These are phyloP conservation scores for Drosophila pseudotakahashii DNA, from an alignment of 2,888 invertebrate genomes.

Conservation along the genomic window DNA sequence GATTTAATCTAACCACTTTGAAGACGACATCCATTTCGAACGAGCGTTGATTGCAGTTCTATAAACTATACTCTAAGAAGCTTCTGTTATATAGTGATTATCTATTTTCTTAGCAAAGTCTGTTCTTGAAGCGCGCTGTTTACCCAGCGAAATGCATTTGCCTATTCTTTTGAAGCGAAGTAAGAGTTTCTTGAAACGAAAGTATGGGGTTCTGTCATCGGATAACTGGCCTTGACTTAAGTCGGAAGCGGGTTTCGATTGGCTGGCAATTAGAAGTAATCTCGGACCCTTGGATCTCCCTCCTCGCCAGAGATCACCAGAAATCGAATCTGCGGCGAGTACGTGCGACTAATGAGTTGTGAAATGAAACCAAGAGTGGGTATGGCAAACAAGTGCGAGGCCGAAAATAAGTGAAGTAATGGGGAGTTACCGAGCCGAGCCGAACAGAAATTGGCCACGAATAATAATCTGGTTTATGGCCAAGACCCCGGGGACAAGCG, in stretches of 20 bases:
- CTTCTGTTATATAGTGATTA: not conserved
- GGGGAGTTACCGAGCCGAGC: conserved; percentile 25
- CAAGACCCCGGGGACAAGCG: conserved; percentile 22
- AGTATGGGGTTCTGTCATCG: not conserved
- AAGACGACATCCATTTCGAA: not conserved
- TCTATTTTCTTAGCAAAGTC: not conserved
- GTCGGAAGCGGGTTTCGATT: conserved; percentile 15
- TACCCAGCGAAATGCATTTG: not conserved
- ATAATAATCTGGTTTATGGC: conserved; percentile 74
- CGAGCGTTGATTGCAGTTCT: not conserved
- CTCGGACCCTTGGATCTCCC: conserved; percentile 19
- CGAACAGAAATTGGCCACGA: conserved; percentile 60
- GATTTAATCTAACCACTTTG: not conserved
- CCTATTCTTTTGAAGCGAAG: not conserved
- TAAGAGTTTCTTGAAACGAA: not conserved
- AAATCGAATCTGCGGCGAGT: conserved; percentile 20
- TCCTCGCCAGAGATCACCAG: conserved; percentile 6
- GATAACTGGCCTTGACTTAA: conserved; percentile 8
- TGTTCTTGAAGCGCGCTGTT: not conserved
- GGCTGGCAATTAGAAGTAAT: conserved; percentile 30
- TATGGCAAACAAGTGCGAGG: conserved; percentile 36
- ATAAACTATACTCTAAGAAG: not conserved
- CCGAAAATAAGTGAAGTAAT: conserved; percentile 53
- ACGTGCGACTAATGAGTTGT: conserved; percentile 64
- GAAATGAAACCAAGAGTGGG: conserved; percentile 75